Base-by-base conservation (phyloP, 2,797 vertebrate species). In the Pitangus sulphuratus region DNA sequence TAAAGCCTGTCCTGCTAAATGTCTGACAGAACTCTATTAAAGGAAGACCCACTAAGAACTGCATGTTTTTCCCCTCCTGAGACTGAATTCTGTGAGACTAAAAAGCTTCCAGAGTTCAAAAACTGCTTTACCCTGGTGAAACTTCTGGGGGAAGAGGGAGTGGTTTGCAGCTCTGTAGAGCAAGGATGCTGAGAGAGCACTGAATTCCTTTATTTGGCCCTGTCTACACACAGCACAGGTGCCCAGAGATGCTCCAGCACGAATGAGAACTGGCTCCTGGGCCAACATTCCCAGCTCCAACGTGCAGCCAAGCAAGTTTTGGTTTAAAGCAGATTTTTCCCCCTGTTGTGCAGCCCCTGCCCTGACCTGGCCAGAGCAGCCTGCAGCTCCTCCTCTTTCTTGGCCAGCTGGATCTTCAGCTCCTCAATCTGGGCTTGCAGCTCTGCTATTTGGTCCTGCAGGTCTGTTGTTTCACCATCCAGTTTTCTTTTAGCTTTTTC, bases 401-500 rank as follows among this genome's bases (percentile, higher is more conserved):
- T 99, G 95, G 98, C 97, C 96, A 99, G 97, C 62, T 99, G 99
- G 78, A 98, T 96, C 97, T 99, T 99, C 79, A 99, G 98, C 93
- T 99, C 99, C 44, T 99, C 99, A 9, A 99, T 99, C 97, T 99
- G 99, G 10, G 98, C 98, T 97, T 99, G 99, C 9, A 99, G 98
- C 98, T 99, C 99, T 5, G 98, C 99, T 17, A 99, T 99, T 98
- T 99, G 99, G 97, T 99, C 99, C 97, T 99, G 99, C 82, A 99
- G 98, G 97, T 99, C 99, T 1, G 99, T 99, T 0, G 98, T 99
- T 96, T 99, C 99, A 1, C 98, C 99, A 4, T 99, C 99, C 62
- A 99, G 98, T 92, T 99, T 99, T 48, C 99, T 98, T 91, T 99
- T 99, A 56, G 99, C 98, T 95, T 99, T 99, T 96, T 99, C 99